Evolutionary conservation across 2,113 vertebrate species (phyloP).

Genomic region (Lichenostomus cassidix): DNA sequence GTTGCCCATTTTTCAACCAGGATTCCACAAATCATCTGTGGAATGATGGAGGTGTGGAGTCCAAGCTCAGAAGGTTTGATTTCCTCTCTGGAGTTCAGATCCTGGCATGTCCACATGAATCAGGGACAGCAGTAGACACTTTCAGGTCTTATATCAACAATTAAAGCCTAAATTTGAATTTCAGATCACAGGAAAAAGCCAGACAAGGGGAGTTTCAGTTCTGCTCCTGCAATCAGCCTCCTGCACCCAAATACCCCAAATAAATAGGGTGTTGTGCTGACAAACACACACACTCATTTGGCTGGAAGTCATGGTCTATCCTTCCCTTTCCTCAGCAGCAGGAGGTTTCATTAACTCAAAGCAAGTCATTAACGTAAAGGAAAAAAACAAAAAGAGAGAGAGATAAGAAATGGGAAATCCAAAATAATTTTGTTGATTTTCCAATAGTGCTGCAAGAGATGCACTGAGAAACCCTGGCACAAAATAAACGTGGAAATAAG

Average conservation of each 20-base stretch:
- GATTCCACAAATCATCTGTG: background rate
- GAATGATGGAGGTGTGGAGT: background rate
- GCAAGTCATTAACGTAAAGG: background rate
- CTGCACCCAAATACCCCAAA: background rate
- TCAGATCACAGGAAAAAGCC: background rate
- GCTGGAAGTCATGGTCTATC: background rate
- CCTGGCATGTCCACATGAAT: accelerated
- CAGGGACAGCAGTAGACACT: background rate
- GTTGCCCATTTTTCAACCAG: background rate
- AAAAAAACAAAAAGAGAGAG: background rate
- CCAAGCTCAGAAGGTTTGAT: background rate
- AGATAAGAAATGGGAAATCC: background rate
- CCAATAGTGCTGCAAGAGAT: background rate
- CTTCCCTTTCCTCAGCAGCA: background rate
- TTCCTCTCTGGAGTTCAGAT: background rate
- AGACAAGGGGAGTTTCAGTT: background rate
- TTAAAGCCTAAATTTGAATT: background rate
- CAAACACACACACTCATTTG: background rate
- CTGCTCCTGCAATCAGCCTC: background rate
- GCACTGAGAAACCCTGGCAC: background rate
- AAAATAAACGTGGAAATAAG: background rate
- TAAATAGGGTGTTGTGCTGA: background rate
- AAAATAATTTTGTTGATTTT: background rate
- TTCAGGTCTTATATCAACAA: background rate
- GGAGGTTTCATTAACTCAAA: conserved; percentile 49